Evolutionary conservation across 2,888 invertebrate genomes (phyloP), one percentile per base, ranked within the genome.

Genomic region (Synanthedon formicaeformis): DNA sequence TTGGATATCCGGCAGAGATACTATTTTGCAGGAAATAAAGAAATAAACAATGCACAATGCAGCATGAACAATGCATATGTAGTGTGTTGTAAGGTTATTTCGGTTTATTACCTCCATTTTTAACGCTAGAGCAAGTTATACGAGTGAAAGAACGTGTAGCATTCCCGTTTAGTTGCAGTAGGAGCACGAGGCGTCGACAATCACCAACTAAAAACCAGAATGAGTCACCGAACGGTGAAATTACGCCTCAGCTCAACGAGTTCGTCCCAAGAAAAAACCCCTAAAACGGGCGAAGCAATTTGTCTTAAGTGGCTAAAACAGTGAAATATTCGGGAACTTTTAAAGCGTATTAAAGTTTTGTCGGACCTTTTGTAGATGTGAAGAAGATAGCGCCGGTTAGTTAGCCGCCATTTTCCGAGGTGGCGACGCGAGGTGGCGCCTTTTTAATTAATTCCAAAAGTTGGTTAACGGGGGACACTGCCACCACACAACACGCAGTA

Each of bases 321-420:
- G 75, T 78, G 75, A 82, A 82, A 81, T 83, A 83, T 83, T 81
- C 64, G 69, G 66, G 66, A 81, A 83, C 72, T 83, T 83, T 73
- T 66, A 69, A 71, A 69, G 69, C 73, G 74, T 73, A 79, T 81
- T 80, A 76, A 81, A 81, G 77, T 81, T 80, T 66, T 63, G 67
- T 64, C 57, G 69, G 65, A 64, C 67, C 69, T 59, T 60, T 63
- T 61, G 61, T 60, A 69, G 73, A 72, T 70, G 68, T 65, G 69
- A 62, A 62, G 13, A 41, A 52, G 75, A 75, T 72, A 70, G 64
- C 56, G 61, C 58, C 60, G 48, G 54, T 52, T 48, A 53, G 53
- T 53, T 50, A 53, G 52, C 51, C 52, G 49, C 55, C 50, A 53
- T 50, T 54, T 56, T 51, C 53, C 51, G 54, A 52, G 52, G 54